phyloP scores from a whole-genome alignment of 2,888 invertebrate species.

The Agrochola circellaris region DNA sequence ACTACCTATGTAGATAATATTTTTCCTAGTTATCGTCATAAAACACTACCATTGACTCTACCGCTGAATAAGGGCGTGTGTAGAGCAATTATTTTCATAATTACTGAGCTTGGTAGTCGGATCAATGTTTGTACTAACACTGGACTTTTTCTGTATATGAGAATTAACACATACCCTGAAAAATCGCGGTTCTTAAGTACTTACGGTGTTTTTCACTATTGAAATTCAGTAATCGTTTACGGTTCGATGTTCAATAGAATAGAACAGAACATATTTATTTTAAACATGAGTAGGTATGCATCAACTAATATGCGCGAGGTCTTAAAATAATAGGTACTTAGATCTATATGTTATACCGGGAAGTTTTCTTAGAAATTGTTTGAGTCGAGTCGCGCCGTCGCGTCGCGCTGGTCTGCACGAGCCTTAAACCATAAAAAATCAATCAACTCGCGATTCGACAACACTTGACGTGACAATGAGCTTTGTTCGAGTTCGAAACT shows the following conservation, averaged over 20 bases:
- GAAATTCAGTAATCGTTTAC: neutral
- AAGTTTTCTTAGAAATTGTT: too few species aligned
- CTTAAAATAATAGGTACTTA: too few species aligned
- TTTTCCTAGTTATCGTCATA: too few species aligned
- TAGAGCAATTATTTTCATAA: constrained; percentile 27
- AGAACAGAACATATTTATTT: too few species aligned
- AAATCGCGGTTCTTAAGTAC: neutral
- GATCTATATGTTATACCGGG: too few species aligned
- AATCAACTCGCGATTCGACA: too few species aligned
- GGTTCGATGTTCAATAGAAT: neutral
- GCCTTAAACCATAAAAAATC: too few species aligned
- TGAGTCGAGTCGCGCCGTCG: too few species aligned
- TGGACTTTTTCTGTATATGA: neutral
- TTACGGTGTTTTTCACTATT: neutral
- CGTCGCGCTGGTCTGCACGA: too few species aligned
- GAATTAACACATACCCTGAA: neutral
- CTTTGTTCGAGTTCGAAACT: neutral
- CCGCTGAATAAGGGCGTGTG: neutral
- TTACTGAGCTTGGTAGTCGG: neutral
- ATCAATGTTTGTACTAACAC: constrained; percentile 10
- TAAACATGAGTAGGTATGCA: too few species aligned
- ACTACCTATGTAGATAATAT: too few species aligned
- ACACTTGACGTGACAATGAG: neutral
- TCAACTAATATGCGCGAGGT: too few species aligned
- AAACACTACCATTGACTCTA: neutral